These are phyloP conservation scores for Ischnus inquisitorius DNA, from an alignment of 2,888 invertebrate genomes.

Conservation along the genomic window DNA sequence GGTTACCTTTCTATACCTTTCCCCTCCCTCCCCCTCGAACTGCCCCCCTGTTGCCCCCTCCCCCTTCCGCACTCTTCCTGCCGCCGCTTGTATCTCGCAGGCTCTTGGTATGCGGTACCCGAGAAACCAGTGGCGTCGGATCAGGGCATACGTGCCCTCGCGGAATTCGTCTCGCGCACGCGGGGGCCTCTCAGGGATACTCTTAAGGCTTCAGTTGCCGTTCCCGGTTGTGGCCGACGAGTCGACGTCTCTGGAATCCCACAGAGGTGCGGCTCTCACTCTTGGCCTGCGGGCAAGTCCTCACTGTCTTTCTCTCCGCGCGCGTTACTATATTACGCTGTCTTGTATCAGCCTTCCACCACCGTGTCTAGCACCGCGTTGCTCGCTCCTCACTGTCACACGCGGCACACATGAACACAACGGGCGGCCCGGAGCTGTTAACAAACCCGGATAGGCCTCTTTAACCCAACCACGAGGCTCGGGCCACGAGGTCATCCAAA, in stretches of 20 bases:
- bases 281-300: constrained; percentile 63
- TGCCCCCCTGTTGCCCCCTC: constrained; percentile 55
- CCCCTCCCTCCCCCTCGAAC: constrained; percentile 37
- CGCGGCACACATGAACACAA: constrained; percentile 50
- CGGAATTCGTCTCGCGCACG: constrained; percentile 63
- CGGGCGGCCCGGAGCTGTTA: constrained; percentile 27
- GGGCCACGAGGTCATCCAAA: constrained; percentile 15
- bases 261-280: constrained; percentile 78
- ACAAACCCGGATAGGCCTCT: constrained; percentile 15
- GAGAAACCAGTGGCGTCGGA: constrained; percentile 74
- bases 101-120: constrained; percentile 71
- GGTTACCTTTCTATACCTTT: constrained; percentile 65
- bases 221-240: constrained; percentile 48
- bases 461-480: constrained; percentile 24
- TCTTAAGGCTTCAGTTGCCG: constrained; percentile 7
- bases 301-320: constrained; percentile 61
- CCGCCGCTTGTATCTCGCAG: constrained; percentile 64
- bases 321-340: constrained; percentile 32
- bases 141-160: constrained; percentile 53
- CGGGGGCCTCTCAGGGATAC: constrained; percentile 7
- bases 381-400: constrained; percentile 54
- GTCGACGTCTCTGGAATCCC: constrained; percentile 79
- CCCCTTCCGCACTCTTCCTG: constrained; percentile 40
- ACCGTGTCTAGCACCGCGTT: constrained; percentile 57
- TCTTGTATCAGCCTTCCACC: constrained; percentile 61